These are phyloP conservation scores for Odontocolon sp. DNA, from an alignment of 2,888 invertebrate genomes.

Conservation along the genomic window DNA sequence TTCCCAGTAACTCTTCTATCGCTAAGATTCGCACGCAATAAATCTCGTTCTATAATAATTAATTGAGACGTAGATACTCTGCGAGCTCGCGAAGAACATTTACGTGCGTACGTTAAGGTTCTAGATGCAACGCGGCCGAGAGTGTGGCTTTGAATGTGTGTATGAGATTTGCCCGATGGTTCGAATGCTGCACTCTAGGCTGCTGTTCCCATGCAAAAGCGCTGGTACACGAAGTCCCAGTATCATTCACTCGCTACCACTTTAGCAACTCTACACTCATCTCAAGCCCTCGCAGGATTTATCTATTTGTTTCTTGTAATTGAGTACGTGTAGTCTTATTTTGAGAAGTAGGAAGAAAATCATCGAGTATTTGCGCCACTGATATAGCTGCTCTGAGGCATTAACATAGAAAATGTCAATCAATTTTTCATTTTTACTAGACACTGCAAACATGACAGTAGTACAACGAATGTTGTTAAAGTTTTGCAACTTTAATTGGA, in stretches of 20 bases:
- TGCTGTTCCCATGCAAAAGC: conserved; percentile 24
- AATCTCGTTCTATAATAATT: conserved; percentile 65
- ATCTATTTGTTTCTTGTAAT: conserved; percentile 43
- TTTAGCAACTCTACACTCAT: not conserved
- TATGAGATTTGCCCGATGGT: conserved; percentile 5
- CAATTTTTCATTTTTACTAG: too few relatives aligned
- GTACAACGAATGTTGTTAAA: too few relatives aligned
- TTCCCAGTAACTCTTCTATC: conserved; percentile 8
- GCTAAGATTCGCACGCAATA: conserved; percentile 61
- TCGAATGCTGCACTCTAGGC: not conserved
- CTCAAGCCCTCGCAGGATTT: not conserved
- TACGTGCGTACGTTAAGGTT: too few relatives aligned
- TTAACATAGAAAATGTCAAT: too few relatives aligned
- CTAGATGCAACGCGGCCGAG: too few relatives aligned
- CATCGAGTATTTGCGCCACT: too few relatives aligned
- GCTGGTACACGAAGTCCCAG: not conserved
- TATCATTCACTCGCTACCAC: not conserved
- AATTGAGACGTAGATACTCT: conserved; percentile 63
- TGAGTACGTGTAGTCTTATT: conserved; percentile 64
- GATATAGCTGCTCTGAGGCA: too few relatives aligned
- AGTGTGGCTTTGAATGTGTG: too few relatives aligned
- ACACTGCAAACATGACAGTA: too few relatives aligned
- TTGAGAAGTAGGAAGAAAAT: conserved; percentile 38
- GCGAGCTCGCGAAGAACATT: too few relatives aligned
- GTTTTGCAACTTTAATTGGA: too few relatives aligned